A percentile compares a stretch with the other conserved stretches of the same genome.
Conservation (phyloP, 2,888 invertebrate genomes). For the Yponomeuta evonymella region DNA sequence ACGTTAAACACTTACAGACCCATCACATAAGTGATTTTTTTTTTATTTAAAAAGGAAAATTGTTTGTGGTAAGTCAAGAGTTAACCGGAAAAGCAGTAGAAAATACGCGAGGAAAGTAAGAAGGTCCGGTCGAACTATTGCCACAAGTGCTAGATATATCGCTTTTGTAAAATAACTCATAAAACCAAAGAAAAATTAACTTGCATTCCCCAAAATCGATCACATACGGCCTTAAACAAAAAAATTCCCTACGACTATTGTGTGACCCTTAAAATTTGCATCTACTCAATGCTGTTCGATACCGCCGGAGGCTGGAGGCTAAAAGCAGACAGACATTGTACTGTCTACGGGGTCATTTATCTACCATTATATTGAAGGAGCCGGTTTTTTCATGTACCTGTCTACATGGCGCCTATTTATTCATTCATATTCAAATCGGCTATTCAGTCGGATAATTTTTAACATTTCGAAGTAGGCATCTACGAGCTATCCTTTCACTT, state of each 20-base stretch:
- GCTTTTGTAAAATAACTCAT: too few species aligned
- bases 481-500: conserved; percentile 59
- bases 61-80: too few species aligned
- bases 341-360: conserved; percentile 65
- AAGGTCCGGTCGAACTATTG: too few species aligned
- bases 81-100: too few species aligned
- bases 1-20: too few species aligned
- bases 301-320: conserved; percentile 50
- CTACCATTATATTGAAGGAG: conserved; percentile 61
- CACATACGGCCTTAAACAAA: neutral
- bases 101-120: too few species aligned
- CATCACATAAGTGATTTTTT: too few species aligned
- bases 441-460: conserved; percentile 68
- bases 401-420: conserved; percentile 72
- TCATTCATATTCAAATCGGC: conserved; percentile 73
- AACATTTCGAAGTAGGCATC: conserved; percentile 46
- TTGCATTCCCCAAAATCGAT: neutral
- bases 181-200: neutral
- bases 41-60: too few species aligned
- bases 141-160: too few species aligned
- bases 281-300: conserved; percentile 45
- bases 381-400: conserved; percentile 73
- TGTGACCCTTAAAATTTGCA: conserved; percentile 47
- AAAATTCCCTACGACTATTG: neutral
- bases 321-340: conserved; percentile 61